phyloP scores from a whole-genome alignment of 2,113 vertebrate genomes.

The Catagonus wagneri region DNA sequence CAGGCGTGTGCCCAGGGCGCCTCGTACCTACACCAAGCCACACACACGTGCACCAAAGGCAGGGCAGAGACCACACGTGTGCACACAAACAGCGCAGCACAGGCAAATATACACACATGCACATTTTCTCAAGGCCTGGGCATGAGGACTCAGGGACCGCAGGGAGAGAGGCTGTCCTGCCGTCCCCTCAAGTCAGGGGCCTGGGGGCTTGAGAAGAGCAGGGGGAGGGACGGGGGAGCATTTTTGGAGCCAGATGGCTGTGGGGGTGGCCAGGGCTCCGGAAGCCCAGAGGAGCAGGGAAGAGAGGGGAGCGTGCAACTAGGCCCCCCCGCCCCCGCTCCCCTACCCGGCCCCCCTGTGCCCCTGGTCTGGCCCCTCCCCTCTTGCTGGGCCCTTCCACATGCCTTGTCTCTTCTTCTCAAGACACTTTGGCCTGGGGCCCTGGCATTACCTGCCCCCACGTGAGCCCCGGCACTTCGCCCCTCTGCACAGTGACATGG shows the following conservation, averaged over 20 bases:
- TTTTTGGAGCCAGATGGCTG: slow-evolving; percentile 69
- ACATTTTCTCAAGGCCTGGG: not conserved
- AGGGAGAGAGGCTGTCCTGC: not conserved
- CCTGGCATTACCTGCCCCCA: not conserved
- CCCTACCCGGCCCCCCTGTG: not conserved
- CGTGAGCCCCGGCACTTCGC: not conserved
- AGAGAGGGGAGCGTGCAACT: not conserved
- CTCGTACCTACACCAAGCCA: not conserved
- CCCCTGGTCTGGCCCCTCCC: not conserved
- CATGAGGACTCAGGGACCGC: not conserved
- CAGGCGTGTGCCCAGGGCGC: too few species aligned
- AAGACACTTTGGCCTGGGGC: not conserved
- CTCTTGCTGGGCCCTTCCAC: not conserved
- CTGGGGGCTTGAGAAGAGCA: not conserved
- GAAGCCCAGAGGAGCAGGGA: not conserved
- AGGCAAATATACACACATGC: not conserved
- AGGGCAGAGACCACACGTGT: not conserved
- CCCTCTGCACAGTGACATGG: not conserved
- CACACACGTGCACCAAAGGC: not conserved
- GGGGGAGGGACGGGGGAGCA: not conserved
- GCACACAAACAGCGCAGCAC: not conserved
- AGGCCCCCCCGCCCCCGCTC: not conserved
- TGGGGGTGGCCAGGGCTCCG: slow-evolving; percentile 47
- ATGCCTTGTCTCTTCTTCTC: not conserved
- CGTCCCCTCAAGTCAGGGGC: not conserved